Evolutionary conservation across 2,797 vertebrate genomes (phyloP).

Genomic region (Chrysocyon brachyurus): DNA sequence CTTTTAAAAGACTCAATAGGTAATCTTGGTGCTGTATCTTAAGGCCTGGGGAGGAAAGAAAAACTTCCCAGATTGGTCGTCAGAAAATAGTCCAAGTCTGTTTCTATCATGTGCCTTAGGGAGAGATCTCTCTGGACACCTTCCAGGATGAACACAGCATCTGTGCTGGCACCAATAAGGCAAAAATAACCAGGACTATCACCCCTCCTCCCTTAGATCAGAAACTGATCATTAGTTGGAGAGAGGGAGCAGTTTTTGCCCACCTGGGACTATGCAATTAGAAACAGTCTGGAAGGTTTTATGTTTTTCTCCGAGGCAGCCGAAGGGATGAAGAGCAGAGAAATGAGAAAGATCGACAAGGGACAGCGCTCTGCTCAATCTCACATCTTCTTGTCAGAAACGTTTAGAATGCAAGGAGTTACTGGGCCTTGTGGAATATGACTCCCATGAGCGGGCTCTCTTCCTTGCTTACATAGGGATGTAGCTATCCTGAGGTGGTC

Average conservation of each 20-base stretch:
- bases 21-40: background rate
- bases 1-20: background rate
- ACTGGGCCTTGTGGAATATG: background rate
- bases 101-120: background rate
- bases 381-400: background rate
- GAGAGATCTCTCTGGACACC: constrained; percentile 6
- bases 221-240: constrained; percentile 33
- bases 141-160: constrained; percentile 11
- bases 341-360: background rate
- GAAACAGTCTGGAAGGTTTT: constrained; percentile 67
- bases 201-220: constrained; percentile 48
- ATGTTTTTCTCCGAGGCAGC: constrained; percentile 43
- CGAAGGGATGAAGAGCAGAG: background rate
- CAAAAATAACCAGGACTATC: background rate
- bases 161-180: background rate
- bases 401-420: background rate
- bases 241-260: constrained; percentile 11
- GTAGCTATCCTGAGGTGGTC: background rate
- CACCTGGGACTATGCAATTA: constrained; percentile 66
- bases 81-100: background rate
- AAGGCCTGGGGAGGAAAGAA: background rate
- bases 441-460: background rate
- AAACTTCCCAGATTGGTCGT: background rate
- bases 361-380: background rate
- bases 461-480: background rate